These are phyloP conservation scores for Cheilosia variabilis DNA, from an alignment of 2,888 invertebrate genomes.

Conservation along the genomic window DNA sequence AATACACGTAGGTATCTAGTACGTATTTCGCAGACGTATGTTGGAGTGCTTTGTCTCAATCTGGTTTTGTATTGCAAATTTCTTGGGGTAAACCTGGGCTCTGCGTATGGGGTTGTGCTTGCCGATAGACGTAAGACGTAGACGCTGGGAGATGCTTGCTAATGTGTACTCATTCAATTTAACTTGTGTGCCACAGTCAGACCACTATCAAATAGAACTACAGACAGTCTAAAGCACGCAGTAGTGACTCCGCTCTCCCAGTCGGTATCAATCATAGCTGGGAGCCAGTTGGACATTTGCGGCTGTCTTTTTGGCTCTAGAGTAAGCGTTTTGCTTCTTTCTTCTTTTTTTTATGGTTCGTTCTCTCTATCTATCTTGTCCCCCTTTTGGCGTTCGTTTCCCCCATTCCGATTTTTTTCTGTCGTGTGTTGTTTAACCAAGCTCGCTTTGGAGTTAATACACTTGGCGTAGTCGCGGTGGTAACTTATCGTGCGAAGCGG, in stretches of 20 bases:
- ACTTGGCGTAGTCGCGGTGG: conserved; percentile 52
- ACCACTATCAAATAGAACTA: conserved; percentile 48
- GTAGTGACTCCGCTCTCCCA: conserved; percentile 50
- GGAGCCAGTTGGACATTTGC: conserved; percentile 61
- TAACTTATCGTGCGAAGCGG: conserved; percentile 60
- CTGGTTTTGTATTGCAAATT: conserved; percentile 53
- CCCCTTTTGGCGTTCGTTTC: conserved; percentile 33
- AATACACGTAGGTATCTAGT: conserved; percentile 27
- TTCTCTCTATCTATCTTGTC: conserved; percentile 46
- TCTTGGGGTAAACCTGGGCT: conserved; percentile 13
- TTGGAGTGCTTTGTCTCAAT: conserved; percentile 45
- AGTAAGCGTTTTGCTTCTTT: conserved; percentile 29
- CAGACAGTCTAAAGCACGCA: conserved; percentile 27
- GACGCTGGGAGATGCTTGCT: conserved; percentile 43
- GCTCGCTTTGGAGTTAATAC: conserved; percentile 50
- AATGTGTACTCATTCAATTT: conserved; percentile 50
- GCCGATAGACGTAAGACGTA: conserved; percentile 54
- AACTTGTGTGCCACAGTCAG: conserved; percentile 37
- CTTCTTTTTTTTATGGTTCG: conserved; percentile 15
- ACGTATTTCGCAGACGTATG: conserved; percentile 33
- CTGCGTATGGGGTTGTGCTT: conserved; percentile 47
- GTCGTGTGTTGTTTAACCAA: conserved; percentile 40
- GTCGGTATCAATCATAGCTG: conserved; percentile 72
- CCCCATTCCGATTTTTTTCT: conserved; percentile 16
- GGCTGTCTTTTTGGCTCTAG: conserved; percentile 46